Evolutionary conservation across 2,888 invertebrate species (phyloP).

Genomic region (Ophion costatus): DNA sequence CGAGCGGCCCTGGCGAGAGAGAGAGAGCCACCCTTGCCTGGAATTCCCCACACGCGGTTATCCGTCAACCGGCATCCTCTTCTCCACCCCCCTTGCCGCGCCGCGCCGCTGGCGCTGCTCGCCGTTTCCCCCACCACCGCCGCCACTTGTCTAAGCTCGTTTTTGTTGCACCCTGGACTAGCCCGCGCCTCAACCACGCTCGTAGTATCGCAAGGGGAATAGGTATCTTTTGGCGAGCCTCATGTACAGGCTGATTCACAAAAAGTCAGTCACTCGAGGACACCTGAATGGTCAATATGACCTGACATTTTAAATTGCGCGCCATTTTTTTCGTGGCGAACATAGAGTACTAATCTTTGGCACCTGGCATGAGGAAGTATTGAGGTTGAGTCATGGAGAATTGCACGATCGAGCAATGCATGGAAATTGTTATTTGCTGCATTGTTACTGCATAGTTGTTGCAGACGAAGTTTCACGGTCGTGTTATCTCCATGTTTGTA

Average conservation of each 20-base stretch:
- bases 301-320: no score
- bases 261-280: no score
- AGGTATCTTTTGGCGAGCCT: slow-evolving; percentile 15
- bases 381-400: no score
- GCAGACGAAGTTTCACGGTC: no score
- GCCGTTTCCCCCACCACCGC: neutral
- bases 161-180: slow-evolving; percentile 64
- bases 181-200: slow-evolving; percentile 37
- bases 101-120: neutral
- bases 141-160: slow-evolving; percentile 57
- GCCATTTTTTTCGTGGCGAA: no score
- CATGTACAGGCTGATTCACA: neutral
- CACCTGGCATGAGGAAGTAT: no score
- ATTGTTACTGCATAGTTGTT: no score
- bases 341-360: no score
- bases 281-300: no score
- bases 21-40: slow-evolving; percentile 61
- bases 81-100: neutral
- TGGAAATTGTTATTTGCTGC: no score
- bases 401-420: no score
- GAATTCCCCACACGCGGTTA: slow-evolving; percentile 64
- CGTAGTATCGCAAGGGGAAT: slow-evolving; percentile 47
- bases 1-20: slow-evolving; percentile 49
- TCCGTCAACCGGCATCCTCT: slow-evolving; percentile 22
- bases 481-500: no score